These are phyloP conservation scores for Catharus fuscescens DNA, from an alignment of 2,113 vertebrate genomes.

Conservation along the genomic window DNA sequence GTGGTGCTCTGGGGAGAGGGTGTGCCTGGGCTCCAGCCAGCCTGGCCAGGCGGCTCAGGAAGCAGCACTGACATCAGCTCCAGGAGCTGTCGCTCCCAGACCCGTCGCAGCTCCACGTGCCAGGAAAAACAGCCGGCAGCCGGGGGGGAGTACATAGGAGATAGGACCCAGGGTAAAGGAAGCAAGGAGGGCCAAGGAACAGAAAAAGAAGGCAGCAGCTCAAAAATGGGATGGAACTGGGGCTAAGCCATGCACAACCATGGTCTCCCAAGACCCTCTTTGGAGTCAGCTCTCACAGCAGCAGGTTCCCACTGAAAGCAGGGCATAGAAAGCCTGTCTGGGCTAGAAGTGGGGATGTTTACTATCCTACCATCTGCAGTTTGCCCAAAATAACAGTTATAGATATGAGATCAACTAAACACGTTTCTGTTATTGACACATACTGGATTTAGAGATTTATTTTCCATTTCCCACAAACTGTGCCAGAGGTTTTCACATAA, in stretches of 20 bases:
- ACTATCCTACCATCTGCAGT: constrained; percentile 10
- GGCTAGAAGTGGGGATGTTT: not conserved
- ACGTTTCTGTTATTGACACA: constrained; percentile 2
- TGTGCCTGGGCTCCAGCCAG: not conserved
- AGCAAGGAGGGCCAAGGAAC: not conserved
- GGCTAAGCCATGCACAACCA: accelerated
- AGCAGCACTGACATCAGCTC: constrained; percentile 11
- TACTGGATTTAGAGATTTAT: constrained; percentile 22
- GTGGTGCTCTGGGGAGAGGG: not conserved
- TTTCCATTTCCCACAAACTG: not conserved
- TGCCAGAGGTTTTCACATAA: constrained; percentile 38
- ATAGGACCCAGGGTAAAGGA: not conserved
- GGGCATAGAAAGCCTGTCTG: not conserved
- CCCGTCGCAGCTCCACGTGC: not conserved
- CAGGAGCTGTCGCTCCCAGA: not conserved
- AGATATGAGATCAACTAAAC: constrained; percentile 16
- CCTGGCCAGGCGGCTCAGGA: not conserved
- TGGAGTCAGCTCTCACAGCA: accelerated
- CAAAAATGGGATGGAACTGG: not conserved
- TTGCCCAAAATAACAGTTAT: constrained; percentile 26
- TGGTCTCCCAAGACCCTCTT: not conserved
- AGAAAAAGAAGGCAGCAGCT: not conserved
- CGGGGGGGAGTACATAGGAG: not conserved
- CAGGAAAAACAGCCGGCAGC: not conserved
- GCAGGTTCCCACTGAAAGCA: not conserved